These are phyloP conservation scores for Euclidia mi DNA, from an alignment of 2,888 invertebrate species.

Conservation along the genomic window DNA sequence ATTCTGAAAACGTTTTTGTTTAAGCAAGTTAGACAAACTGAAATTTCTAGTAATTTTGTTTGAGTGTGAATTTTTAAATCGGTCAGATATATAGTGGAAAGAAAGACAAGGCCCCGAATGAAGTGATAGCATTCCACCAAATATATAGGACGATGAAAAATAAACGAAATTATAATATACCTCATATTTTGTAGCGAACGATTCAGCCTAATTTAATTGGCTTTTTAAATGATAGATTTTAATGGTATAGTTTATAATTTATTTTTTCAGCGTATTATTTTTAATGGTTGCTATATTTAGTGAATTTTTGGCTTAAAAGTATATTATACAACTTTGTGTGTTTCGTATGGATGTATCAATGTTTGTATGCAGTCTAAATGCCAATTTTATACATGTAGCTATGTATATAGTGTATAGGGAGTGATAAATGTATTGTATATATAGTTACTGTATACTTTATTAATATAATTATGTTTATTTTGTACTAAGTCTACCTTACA, in stretches of 20 bases:
- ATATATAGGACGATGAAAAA: constrained; percentile 49
- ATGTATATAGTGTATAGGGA: constrained; percentile 71
- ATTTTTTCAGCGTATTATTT: constrained; percentile 51
- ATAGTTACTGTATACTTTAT: constrained; percentile 5
- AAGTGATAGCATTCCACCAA: constrained; percentile 70
- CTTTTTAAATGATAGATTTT: constrained; percentile 60
- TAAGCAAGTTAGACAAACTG: no score
- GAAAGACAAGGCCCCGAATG: constrained; percentile 32
- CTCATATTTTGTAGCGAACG: constrained; percentile 85
- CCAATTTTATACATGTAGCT: constrained; percentile 67
- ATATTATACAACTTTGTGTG: constrained; percentile 47
- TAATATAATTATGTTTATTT: neutral
- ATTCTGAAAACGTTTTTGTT: no score
- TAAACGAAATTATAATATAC: constrained; percentile 76
- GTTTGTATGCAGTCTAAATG: constrained; percentile 60
- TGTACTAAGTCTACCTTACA: neutral
- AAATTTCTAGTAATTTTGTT: no score
- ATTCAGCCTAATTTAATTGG: constrained; percentile 72
- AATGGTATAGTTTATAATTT: constrained; percentile 54
- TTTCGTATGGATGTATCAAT: constrained; percentile 48
- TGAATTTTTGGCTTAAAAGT: constrained; percentile 56
- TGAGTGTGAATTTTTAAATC: constrained; percentile 26
- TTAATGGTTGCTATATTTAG: constrained; percentile 60
- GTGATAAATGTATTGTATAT: constrained; percentile 56
- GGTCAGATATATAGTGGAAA: constrained; percentile 37